Evolutionary conservation across 2,113 vertebrate genomes (phyloP).

Genomic region (Lontra canadensis): DNA sequence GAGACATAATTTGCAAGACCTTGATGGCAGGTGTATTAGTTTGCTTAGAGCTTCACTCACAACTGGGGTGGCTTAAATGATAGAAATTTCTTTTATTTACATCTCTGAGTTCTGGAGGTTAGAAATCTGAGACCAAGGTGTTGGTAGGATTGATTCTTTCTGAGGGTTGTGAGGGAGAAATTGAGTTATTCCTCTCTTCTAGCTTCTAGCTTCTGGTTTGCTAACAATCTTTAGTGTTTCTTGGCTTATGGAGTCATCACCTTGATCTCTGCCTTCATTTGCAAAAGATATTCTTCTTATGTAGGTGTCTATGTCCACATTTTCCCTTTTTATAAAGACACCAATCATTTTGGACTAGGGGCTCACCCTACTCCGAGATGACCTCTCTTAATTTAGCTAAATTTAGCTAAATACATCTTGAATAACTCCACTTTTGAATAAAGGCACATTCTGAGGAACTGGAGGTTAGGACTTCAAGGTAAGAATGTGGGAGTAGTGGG

Average conservation of each 20-base stretch:
- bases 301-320: background rate
- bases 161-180: background rate
- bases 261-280: background rate
- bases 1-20: background rate
- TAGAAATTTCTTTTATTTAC: background rate
- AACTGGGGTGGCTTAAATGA: background rate
- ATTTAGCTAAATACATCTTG: background rate
- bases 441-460: no score
- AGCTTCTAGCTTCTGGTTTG: background rate
- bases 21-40: background rate
- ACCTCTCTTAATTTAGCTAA: background rate
- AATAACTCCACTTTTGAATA: background rate
- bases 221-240: background rate
- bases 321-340: background rate
- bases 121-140: background rate
- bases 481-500: background rate
- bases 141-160: background rate
- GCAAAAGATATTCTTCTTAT: background rate
- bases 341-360: background rate
- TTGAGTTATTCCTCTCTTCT: background rate
- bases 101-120: background rate
- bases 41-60: background rate
- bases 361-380: rapidly evolving
- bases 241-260: background rate
- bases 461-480: background rate